Evolutionary conservation across 2,113 vertebrate species (phyloP).

Genomic region (Zeus faber): DNA sequence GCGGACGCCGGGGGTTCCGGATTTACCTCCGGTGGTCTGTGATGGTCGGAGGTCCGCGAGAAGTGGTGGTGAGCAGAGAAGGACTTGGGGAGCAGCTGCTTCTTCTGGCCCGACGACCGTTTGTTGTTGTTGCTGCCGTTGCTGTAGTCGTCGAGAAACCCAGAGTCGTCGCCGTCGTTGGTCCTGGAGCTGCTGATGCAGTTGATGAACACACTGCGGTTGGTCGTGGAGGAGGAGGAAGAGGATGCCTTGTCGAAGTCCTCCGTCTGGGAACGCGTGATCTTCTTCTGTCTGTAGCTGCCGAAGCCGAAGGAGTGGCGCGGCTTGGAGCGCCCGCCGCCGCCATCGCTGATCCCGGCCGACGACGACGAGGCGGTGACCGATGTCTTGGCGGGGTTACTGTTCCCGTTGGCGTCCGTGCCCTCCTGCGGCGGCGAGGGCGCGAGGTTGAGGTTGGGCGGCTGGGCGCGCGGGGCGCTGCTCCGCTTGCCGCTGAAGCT

Average conservation of each 20-base stretch:
- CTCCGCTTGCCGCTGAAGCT: conserved; percentile 87
- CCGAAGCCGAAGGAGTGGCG: conserved; percentile 87
- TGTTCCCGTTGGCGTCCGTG: conserved; percentile 69
- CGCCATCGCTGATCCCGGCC: conserved; percentile 66
- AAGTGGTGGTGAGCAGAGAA: conserved; percentile 92
- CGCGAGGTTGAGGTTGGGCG: conserved; percentile 71
- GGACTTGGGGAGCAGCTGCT: conserved; percentile 90
- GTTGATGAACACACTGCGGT: conserved; percentile 94
- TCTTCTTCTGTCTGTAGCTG: conserved; percentile 87
- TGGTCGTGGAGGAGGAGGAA: conserved; percentile 66
- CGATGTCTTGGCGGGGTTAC: conserved; percentile 68
- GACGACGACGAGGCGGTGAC: conserved; percentile 12
- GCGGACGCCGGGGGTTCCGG: conserved; percentile 64
- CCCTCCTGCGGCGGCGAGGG: conserved; percentile 40
- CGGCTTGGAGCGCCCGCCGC: conserved; percentile 74
- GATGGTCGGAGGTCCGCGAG: conserved; percentile 79
- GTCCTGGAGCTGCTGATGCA: conserved; percentile 90
- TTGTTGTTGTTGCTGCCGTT: conserved; percentile 71
- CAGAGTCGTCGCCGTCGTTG: conserved; percentile 92
- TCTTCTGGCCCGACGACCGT: conserved; percentile 79
- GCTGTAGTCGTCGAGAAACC: conserved; percentile 87
- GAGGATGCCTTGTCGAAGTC: conserved; percentile 85
- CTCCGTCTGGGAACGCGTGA: conserved; percentile 90
- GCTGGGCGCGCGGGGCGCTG: conserved; percentile 68
- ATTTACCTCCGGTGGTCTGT: conserved; percentile 70